These are phyloP conservation scores for Lucilia sericata DNA, from an alignment of 1,140 invertebrate genomes.

Conservation along the genomic window DNA sequence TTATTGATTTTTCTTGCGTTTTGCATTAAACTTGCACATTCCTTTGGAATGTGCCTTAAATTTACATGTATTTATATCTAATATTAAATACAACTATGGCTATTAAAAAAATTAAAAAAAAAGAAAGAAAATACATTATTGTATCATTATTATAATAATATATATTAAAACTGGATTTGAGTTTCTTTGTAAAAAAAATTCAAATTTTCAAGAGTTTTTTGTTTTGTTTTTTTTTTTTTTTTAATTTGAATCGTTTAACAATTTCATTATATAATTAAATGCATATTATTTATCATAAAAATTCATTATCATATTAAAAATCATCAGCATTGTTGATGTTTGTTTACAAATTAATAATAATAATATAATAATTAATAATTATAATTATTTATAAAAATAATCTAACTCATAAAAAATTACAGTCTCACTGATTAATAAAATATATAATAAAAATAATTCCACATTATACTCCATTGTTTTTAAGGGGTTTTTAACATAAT, in stretches of 20 bases:
- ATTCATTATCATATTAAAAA: not conserved
- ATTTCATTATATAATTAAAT: slow-evolving; percentile 36
- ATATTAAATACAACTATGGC: slow-evolving; percentile 44
- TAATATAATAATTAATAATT: slow-evolving; percentile 10
- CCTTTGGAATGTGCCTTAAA: slow-evolving; percentile 40
- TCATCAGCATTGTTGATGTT: slow-evolving; percentile 1
- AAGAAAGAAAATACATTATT: slow-evolving; percentile 9
- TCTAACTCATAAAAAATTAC: slow-evolving; percentile 40
- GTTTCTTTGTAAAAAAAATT: slow-evolving; percentile 24
- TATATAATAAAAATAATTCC: slow-evolving; percentile 24
- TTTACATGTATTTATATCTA: slow-evolving; percentile 37
- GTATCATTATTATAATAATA: not conserved
- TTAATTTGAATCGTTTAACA: slow-evolving; percentile 34
- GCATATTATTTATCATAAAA: slow-evolving; percentile 24
- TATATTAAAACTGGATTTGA: slow-evolving; percentile 21
- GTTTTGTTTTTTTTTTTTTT: too few species aligned
- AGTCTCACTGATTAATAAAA: slow-evolving; percentile 42
- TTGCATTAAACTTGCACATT: slow-evolving; percentile 24
- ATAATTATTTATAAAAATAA: slow-evolving; percentile 26
- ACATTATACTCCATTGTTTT: not conserved
- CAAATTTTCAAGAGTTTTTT: not conserved
- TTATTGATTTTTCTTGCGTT: not conserved
- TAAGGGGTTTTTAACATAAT: not conserved
- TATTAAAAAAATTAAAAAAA: slow-evolving; percentile 27
- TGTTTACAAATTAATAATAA: slow-evolving; percentile 8